A percentile compares a stretch with the other conserved stretches of the same genome.
phyloP scores from a whole-genome alignment of 2,113 vertebrate genomes.

The Diphyllodes magnificus region DNA sequence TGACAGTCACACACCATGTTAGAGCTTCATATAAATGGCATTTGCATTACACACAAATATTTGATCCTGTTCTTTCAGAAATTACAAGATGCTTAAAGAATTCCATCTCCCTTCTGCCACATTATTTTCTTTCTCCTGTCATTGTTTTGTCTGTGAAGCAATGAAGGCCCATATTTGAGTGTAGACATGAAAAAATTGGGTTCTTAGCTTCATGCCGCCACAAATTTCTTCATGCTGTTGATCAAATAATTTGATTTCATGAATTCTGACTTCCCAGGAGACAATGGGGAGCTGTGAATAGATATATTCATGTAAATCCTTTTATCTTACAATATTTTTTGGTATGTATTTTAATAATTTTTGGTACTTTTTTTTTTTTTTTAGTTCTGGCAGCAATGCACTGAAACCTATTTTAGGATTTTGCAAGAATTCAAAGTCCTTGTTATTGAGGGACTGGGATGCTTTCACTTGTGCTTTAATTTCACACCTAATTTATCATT shows the following conservation, averaged over 20 bases:
- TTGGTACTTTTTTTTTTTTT: neutral
- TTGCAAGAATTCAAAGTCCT: neutral
- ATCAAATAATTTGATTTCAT: neutral
- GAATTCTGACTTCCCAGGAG: neutral
- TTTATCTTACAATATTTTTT: neutral
- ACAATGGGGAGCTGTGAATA: neutral
- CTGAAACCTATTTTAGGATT: neutral
- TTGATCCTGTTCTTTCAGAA: neutral
- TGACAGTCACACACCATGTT: neutral
- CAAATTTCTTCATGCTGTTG: neutral
- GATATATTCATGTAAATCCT: neutral
- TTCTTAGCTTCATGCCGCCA: neutral
- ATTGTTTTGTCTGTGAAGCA: neutral
- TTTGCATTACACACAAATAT: neutral
- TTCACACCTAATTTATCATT: conserved; percentile 2
- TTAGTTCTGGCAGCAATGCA: neutral
- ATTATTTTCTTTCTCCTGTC: neutral
- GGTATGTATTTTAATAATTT: neutral
- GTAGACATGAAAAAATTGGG: neutral
- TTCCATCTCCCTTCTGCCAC: neutral
- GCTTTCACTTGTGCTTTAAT: neutral
- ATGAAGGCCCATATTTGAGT: neutral
- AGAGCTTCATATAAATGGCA: neutral
- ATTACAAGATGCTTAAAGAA: neutral
- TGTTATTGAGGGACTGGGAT: neutral